Percentiles rank a stretch among this genome's conserved stretches.
These are phyloP conservation scores for Orchestes rusci DNA, from an alignment of 2,888 invertebrate genomes.

Conservation along the genomic window DNA sequence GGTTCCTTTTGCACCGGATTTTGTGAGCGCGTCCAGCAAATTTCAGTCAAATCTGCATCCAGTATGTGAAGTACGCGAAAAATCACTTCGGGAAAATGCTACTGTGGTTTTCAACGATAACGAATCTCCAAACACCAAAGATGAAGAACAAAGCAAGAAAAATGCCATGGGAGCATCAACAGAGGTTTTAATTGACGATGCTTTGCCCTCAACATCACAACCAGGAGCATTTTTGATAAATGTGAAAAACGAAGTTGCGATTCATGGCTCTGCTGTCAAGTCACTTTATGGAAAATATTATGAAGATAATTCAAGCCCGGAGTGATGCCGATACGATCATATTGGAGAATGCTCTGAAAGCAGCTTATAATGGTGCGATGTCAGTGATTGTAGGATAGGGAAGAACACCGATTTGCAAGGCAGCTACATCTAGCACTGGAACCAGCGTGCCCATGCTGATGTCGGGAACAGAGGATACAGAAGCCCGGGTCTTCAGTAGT, in stretches of 20 bases:
- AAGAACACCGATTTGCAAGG: background rate
- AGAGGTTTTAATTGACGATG: background rate
- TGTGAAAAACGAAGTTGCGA: background rate
- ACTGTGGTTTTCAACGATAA: too few species aligned
- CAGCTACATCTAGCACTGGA: background rate
- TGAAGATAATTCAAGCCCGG: background rate
- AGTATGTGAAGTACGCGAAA: too few species aligned
- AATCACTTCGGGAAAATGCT: too few species aligned
- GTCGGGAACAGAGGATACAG: too few species aligned
- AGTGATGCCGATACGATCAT: background rate
- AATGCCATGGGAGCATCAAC: background rate
- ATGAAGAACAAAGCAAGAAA: too few species aligned
- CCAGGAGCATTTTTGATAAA: background rate
- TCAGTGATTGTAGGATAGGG: background rate
- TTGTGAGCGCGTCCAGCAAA: too few species aligned
- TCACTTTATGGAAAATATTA: background rate
- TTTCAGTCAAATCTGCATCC: too few species aligned
- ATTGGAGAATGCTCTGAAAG: background rate
- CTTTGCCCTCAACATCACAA: background rate
- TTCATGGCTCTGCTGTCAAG: background rate
- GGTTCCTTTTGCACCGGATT: background rate
- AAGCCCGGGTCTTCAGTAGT: too few species aligned
- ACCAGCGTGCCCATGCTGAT: slow-evolving; percentile 27
- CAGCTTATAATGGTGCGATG: background rate
- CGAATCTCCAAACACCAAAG: too few species aligned